These are phyloP conservation scores for Marcusenius ussheri DNA, from an alignment of 2,113 vertebrate species.

Conservation along the genomic window DNA sequence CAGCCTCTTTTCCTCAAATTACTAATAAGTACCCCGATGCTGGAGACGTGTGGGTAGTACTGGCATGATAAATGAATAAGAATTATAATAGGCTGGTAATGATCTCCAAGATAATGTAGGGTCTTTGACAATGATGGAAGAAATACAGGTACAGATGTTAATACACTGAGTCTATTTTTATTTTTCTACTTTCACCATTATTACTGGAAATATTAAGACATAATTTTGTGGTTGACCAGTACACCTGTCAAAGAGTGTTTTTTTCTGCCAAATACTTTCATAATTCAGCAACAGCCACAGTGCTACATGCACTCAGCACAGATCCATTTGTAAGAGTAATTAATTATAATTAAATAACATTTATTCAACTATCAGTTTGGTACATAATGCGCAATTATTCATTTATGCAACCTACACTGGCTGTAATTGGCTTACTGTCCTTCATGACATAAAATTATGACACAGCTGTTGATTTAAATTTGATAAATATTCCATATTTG, in stretches of 20 bases:
- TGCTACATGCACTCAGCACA: neutral
- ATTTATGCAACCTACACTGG: neutral
- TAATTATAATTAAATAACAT: conserved; percentile 13
- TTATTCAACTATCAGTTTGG: neutral
- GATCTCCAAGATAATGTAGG: neutral
- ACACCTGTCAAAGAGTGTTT: neutral
- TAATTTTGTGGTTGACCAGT: neutral
- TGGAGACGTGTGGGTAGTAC: neutral
- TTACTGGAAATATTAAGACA: neutral
- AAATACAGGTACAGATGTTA: neutral
- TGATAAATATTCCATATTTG: neutral
- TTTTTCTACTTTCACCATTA: neutral
- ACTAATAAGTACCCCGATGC: neutral
- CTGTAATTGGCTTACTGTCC: neutral
- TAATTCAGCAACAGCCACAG: neutral
- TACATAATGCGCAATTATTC: neutral
- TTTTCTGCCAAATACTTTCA: conserved; percentile 5
- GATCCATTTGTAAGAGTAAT: conserved; percentile 12
- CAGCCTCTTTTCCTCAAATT: neutral
- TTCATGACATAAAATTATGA: neutral
- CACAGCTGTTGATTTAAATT: neutral
- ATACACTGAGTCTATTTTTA: neutral
- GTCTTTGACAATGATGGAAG: neutral
- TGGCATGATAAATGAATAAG: neutral
- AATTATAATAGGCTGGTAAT: neutral